Evolutionary conservation across 2,113 vertebrate genomes (phyloP).

Genomic region (Aptenodytes forsteri): DNA sequence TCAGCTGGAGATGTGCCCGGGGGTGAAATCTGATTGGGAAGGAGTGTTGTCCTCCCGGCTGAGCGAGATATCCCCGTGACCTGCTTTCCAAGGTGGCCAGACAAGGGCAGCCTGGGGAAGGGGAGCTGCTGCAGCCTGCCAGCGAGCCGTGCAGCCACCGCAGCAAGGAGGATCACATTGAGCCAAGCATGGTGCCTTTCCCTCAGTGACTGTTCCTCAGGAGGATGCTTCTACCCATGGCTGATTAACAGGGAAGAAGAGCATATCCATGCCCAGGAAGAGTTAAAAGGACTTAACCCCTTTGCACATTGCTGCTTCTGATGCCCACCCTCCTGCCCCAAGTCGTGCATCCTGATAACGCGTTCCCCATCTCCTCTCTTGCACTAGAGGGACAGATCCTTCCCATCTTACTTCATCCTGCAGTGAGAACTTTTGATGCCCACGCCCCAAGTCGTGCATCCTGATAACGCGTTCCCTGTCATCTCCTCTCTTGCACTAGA

Average conservation of each 20-base stretch:
- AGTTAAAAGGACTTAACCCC: background rate
- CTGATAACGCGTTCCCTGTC: background rate
- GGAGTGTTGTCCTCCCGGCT: background rate
- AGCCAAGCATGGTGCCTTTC: accelerated
- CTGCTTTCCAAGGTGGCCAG: background rate
- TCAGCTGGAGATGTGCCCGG: background rate
- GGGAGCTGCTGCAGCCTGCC: background rate
- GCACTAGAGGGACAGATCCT: background rate
- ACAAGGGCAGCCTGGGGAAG: background rate
- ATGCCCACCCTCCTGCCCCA: background rate
- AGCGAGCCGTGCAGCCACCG: background rate
- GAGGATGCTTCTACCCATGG: background rate
- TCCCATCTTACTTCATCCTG: no score
- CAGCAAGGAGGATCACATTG: background rate
- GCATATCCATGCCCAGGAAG: background rate
- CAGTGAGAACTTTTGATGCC: background rate
- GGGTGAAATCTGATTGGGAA: background rate
- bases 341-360: background rate
- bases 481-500: background rate
- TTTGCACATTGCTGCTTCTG: background rate
- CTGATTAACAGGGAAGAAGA: background rate
- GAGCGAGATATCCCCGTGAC: background rate
- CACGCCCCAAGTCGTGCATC: background rate
- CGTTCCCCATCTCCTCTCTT: background rate
- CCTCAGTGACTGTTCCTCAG: no score